A percentile compares a stretch with the other conserved stretches of the same genome.
Conservation (phyloP, 2,113 vertebrate genomes). For the Euleptes europaea region DNA sequence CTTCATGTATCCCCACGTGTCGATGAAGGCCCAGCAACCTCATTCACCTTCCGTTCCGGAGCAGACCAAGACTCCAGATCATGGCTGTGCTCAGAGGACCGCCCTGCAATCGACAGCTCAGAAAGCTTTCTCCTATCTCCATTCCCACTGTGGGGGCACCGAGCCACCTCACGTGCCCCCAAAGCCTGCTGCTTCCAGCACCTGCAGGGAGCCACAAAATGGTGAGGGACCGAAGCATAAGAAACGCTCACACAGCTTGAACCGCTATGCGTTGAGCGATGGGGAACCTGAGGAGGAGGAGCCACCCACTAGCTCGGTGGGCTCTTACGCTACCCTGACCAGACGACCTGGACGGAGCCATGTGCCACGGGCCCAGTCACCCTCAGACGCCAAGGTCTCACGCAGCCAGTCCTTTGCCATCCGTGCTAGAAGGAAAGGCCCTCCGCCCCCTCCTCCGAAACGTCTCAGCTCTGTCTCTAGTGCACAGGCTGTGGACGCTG, state of each 20-base stretch:
- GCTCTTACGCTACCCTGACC: conserved; percentile 88
- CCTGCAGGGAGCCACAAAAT: conserved; percentile 41
- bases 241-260: conserved; percentile 83
- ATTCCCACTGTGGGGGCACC: conserved; percentile 32
- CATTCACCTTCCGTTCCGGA: conserved; percentile 18
- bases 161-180: conserved; percentile 1
- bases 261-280: conserved; percentile 85
- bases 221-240: conserved; percentile 67
- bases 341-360: conserved; percentile 78
- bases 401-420: conserved; percentile 84
- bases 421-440: conserved; percentile 83
- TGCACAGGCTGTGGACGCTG: conserved; percentile 16
- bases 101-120: conserved; percentile 49
- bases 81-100: conserved; percentile 36
- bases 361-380: conserved; percentile 53
- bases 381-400: conserved; percentile 61
- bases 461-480: conserved; percentile 81
- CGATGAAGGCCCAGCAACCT: conserved; percentile 36
- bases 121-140: conserved; percentile 66
- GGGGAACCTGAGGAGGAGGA: conserved; percentile 88
- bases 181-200: not conserved
- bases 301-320: conserved; percentile 68
- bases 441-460: conserved; percentile 72
- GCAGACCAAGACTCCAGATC: conserved; percentile 34
- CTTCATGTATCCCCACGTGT: conserved; percentile 73